These are phyloP conservation scores for Diploptera punctata DNA, from an alignment of 2,888 invertebrate genomes.

Conservation along the genomic window DNA sequence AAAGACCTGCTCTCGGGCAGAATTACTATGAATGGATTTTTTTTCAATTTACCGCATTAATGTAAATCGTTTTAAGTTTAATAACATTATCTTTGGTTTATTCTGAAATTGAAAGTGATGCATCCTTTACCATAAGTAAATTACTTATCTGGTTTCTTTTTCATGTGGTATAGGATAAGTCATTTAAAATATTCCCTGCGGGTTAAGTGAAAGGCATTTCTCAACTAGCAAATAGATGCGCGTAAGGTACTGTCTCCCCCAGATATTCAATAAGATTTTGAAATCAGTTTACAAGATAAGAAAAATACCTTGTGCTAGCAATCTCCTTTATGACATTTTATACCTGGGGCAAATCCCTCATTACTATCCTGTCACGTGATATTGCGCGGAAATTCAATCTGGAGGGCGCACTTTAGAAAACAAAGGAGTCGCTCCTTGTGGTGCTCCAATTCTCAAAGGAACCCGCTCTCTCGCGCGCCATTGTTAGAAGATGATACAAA, in stretches of 20 bases:
- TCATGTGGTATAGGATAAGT: too few relatives aligned
- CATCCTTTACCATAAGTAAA: too few relatives aligned
- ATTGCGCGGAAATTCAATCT: neutral
- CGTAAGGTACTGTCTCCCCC: neutral
- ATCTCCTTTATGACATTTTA: constrained; percentile 6
- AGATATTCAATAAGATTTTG: neutral
- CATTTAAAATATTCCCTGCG: too few relatives aligned
- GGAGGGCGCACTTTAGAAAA: neutral
- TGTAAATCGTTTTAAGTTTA: too few relatives aligned
- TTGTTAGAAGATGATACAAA: constrained; percentile 10
- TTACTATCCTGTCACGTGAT: neutral
- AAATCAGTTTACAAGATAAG: neutral
- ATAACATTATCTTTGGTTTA: too few relatives aligned
- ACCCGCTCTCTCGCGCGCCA: neutral
- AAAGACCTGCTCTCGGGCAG: too few relatives aligned
- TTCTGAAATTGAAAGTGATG: too few relatives aligned
- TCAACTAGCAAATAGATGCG: neutral
- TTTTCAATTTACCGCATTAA: too few relatives aligned
- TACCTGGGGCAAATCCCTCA: constrained; percentile 2
- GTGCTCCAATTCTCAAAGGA: neutral
- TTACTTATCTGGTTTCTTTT: too few relatives aligned
- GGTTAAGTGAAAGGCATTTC: too few relatives aligned
- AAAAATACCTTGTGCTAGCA: neutral
- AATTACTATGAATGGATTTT: too few relatives aligned
- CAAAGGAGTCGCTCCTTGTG: neutral